These are phyloP conservation scores for Andrena chrysosceles DNA, from an alignment of 2,888 invertebrate species.

Conservation along the genomic window DNA sequence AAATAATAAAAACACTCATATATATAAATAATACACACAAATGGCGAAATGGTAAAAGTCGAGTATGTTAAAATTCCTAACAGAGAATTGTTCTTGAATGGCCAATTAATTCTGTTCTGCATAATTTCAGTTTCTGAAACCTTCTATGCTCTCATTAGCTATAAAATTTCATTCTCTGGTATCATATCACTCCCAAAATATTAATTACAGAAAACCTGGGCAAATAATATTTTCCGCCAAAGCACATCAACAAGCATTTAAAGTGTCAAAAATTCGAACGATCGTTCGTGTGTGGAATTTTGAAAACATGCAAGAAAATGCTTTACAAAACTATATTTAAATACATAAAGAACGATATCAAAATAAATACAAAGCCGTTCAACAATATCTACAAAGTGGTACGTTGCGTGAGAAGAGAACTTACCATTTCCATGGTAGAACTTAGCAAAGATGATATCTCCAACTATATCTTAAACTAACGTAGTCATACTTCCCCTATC, in stretches of 20 bases:
- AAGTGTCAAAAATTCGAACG: too few relatives aligned
- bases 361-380: background rate
- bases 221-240: too few relatives aligned
- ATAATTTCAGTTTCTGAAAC: too few relatives aligned
- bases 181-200: too few relatives aligned
- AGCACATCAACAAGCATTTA: too few relatives aligned
- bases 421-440: background rate
- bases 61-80: background rate
- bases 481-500: background rate
- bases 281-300: too few relatives aligned
- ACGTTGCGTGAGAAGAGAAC: background rate
- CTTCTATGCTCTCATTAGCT: too few relatives aligned
- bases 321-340: background rate
- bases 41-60: conserved; percentile 22
- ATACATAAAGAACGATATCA: background rate
- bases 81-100: background rate
- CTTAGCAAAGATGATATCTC: background rate
- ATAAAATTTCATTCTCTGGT: too few relatives aligned
- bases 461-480: background rate
- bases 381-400: background rate
- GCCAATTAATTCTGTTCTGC: too few relatives aligned
- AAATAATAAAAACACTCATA: too few relatives aligned
- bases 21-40: conserved; percentile 16
- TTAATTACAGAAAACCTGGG: too few relatives aligned
- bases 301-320: too few relatives aligned